Evolutionary conservation across 2,888 invertebrate genomes (phyloP), one percentile per base, ranked within the genome.

Genomic region (Lydus trimaculatus): DNA sequence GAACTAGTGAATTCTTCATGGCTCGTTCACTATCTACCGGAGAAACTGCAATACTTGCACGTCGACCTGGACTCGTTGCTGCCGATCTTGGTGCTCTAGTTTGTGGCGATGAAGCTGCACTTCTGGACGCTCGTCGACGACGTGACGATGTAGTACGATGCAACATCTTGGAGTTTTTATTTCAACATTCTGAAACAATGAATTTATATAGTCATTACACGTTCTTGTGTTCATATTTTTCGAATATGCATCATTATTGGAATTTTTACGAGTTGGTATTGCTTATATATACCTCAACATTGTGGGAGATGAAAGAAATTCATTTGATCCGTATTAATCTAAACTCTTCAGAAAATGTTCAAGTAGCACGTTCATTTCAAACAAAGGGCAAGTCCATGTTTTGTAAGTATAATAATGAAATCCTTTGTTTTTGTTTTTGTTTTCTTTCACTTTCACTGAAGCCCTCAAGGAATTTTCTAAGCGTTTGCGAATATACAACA

Each of bases 91-190:
- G 86, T 0, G 88, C 86, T 69, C 88, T 86, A 77, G 89, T 90
- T 0, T 90, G 90, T 1, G 90, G 90, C 6, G 90, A 90, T 43
- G 90, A 90, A 17, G 90, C 90, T 76, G 90, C 90, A 68, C 91
- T 87, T 11, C 92, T 90, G 67, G 91, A 89, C 65, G 91, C 87
- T 20, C 91, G 88, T 72, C 92, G 88, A 64, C 91, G 87, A 67
- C 90, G 89, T 43, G 92, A 92, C 33, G 91, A 89, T 13, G 80
- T 77, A 76, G 90, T 90, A 79, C 92, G 87, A 77, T 90, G 90
- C 76, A 92, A 83, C 92, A 92, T 92, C 17, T 52, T 7, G 25
- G 1, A 2, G 13, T 0, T 15, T 17, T 11, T 9, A 52, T 6
- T 25, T n/a, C 43, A 56, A 28, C 56, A 63, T 33, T 48, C 63